Evolutionary conservation across 2,888 invertebrate genomes (phyloP).

Genomic region (Lithophane semibrunnea): DNA sequence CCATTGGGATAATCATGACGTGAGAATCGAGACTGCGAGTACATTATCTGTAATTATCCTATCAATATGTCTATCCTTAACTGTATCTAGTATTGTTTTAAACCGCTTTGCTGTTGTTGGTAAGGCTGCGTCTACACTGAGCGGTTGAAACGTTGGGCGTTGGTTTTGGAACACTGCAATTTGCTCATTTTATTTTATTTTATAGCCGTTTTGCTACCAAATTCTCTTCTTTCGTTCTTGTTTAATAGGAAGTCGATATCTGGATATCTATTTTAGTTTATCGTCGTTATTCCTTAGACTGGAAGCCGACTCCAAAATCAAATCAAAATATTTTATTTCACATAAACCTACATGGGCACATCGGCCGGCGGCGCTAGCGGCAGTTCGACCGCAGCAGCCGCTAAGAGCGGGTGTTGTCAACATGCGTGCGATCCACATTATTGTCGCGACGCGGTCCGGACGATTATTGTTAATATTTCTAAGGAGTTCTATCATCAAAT

Average conservation of each 20-base stretch:
- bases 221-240: neutral
- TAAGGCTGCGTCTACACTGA: constrained; percentile 7
- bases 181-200: neutral
- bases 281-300: neutral
- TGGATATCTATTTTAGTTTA: neutral
- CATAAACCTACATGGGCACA: no score
- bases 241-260: neutral
- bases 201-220: neutral
- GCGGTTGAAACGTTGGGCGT: neutral
- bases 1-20: constrained; percentile 10
- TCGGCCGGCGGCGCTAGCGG: no score
- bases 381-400: no score
- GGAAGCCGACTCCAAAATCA: neutral
- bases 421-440: no score
- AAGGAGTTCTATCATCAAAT: no score
- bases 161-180: neutral
- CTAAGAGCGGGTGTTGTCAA: no score
- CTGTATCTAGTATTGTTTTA: constrained; percentile 35
- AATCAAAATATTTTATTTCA: no score
- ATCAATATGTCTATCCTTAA: constrained; percentile 32
- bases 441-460: no score
- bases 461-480: no score
- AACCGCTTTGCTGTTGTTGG: constrained; percentile 31
- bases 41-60: constrained; percentile 39
- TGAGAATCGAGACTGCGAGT: neutral